These are phyloP conservation scores for Exephanes ischioxanthus DNA, from an alignment of 2,888 invertebrate species.

Conservation along the genomic window DNA sequence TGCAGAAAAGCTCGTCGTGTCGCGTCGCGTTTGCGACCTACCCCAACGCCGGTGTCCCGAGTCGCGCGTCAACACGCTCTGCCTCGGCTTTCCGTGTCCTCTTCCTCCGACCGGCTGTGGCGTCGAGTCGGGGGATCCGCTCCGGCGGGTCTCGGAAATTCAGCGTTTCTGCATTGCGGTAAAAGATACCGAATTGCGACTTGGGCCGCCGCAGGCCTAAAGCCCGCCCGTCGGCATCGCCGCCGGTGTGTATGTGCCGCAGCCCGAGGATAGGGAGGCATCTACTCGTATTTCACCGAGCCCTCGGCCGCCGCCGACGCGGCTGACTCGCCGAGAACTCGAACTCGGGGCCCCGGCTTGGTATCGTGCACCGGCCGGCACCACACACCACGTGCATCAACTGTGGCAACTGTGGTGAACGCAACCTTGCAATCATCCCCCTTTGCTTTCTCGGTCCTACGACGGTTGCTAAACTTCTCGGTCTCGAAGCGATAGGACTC, in stretches of 20 bases:
- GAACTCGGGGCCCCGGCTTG: conserved; percentile 42
- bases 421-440: neutral
- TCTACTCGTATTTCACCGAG: conserved; percentile 74
- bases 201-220: conserved; percentile 69
- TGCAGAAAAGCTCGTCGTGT: conserved; percentile 43
- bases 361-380: conserved; percentile 62
- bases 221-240: conserved; percentile 64
- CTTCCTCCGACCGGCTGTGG: conserved; percentile 42
- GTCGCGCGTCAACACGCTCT: conserved; percentile 27
- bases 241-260: conserved; percentile 10
- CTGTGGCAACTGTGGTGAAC: conserved; percentile 16
- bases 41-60: conserved; percentile 58
- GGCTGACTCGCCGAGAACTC: conserved; percentile 43
- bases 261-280: conserved; percentile 26
- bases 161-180: conserved; percentile 78
- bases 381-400: conserved; percentile 34
- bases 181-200: conserved; percentile 73
- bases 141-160: conserved; percentile 70
- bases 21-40: conserved; percentile 61
- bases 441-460: neutral
- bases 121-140: conserved; percentile 20
- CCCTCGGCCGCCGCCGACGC: conserved; percentile 36
- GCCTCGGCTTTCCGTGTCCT: conserved; percentile 30
- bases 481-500: neutral
- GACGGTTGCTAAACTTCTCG: neutral